Conservation (phyloP, 2,888 invertebrate genomes). For the Panzeria rudis region DNA sequence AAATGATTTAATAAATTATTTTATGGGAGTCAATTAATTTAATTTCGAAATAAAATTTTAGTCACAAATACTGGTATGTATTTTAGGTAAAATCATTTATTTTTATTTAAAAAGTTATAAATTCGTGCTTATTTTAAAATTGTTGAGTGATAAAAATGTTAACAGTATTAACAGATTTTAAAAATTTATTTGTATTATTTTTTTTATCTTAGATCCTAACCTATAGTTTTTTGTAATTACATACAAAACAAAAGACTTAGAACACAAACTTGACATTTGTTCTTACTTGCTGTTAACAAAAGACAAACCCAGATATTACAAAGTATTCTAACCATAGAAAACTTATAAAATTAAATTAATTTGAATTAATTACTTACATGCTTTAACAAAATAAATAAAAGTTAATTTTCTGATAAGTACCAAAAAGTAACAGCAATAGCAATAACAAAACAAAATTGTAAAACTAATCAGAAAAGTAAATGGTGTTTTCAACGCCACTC, state of each 20-base stretch:
- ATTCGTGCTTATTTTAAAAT: too few relatives aligned
- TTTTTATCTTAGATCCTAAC: too few relatives aligned
- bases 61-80: too few relatives aligned
- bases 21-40: too few relatives aligned
- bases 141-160: too few relatives aligned
- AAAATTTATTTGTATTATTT: too few relatives aligned
- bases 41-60: too few relatives aligned
- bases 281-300: background rate
- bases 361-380: constrained; percentile 69
- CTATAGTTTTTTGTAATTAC: too few relatives aligned
- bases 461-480: constrained; percentile 73
- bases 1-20: too few relatives aligned
- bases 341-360: constrained; percentile 52
- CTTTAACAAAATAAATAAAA: constrained; percentile 51
- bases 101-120: too few relatives aligned
- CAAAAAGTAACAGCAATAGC: background rate
- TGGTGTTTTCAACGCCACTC: constrained; percentile 75
- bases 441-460: constrained; percentile 25
- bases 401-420: constrained; percentile 65
- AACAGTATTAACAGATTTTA: too few relatives aligned
- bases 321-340: constrained; percentile 8
- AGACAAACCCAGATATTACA: constrained; percentile 31
- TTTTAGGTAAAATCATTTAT: too few relatives aligned
- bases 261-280: background rate
- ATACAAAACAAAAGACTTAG: background rate